phyloP scores from a whole-genome alignment of 2,888 invertebrate species.

The Sthenelais limicola region DNA sequence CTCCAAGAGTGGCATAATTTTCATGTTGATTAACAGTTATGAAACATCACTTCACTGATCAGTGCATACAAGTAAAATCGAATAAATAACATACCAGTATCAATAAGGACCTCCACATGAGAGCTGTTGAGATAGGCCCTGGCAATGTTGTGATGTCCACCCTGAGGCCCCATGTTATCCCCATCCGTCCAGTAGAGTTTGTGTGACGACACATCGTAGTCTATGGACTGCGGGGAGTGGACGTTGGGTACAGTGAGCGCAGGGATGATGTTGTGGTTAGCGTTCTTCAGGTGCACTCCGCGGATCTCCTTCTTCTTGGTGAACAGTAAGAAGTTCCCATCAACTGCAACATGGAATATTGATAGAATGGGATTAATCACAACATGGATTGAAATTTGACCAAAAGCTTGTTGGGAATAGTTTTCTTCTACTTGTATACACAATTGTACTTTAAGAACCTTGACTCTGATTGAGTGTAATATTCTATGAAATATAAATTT shows the following conservation, averaged over 20 bases:
- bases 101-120: conserved; percentile 81
- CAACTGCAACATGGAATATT: no score
- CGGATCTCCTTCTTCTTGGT: conserved; percentile 78
- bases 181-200: conserved; percentile 86
- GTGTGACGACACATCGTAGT: conserved; percentile 76
- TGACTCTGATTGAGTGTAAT: no score
- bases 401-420: no score
- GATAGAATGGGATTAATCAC: no score
- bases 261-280: conserved; percentile 85
- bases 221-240: conserved; percentile 81
- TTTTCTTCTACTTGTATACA: no score
- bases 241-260: conserved; percentile 83
- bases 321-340: conserved; percentile 85
- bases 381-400: no score
- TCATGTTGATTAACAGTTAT: no score
- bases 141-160: conserved; percentile 22
- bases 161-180: conserved; percentile 71
- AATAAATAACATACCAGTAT: conserved; percentile 75
- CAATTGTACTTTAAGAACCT: no score
- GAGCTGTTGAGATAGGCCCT: conserved; percentile 75
- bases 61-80: no score
- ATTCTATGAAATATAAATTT: no score
- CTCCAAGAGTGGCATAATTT: no score
- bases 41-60: no score
- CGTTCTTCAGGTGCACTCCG: conserved; percentile 85